Percentiles rank a stretch among this genome's conserved stretches.
Evolutionary conservation across 2,113 vertebrate genomes (phyloP).

Genomic region (Sula dactylatra): DNA sequence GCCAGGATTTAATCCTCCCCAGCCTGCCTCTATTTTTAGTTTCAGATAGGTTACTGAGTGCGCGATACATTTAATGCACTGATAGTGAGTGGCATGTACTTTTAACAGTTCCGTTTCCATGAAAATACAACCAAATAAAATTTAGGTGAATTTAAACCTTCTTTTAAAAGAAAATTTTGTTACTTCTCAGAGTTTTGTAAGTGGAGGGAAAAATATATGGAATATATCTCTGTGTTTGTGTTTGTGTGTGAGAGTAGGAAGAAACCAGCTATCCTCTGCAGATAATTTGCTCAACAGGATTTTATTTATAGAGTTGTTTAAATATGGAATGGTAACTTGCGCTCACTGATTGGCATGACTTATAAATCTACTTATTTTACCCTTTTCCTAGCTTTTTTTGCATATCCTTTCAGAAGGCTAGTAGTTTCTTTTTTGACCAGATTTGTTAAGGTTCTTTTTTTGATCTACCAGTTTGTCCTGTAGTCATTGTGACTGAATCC

Average conservation of each 20-base stretch:
- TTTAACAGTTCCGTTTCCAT: not conserved
- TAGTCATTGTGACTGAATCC: not conserved
- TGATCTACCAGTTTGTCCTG: not conserved
- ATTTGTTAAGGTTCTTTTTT: not conserved
- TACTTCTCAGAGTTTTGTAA: not conserved
- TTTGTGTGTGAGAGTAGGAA: not conserved
- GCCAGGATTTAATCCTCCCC: not conserved
- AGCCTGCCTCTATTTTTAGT: not conserved
- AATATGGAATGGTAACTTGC: not conserved
- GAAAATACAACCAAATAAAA: not conserved
- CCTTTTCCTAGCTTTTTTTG: not conserved
- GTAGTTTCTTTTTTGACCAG: not conserved
- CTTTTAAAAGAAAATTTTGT: not conserved
- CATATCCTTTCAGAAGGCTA: not conserved
- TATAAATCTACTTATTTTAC: not conserved
- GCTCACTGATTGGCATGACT: not conserved
- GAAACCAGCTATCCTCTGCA: not conserved
- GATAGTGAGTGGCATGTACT: rapidly evolving
- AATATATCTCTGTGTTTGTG: rapidly evolving
- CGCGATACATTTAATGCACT: not conserved
- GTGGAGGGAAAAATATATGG: not conserved
- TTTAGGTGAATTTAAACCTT: not conserved
- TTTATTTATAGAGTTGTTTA: not conserved
- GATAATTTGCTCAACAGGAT: not conserved
- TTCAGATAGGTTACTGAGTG: not conserved